Base-by-base conservation (phyloP, 1,140 invertebrate genomes). In the Drosophila mayri region DNA sequence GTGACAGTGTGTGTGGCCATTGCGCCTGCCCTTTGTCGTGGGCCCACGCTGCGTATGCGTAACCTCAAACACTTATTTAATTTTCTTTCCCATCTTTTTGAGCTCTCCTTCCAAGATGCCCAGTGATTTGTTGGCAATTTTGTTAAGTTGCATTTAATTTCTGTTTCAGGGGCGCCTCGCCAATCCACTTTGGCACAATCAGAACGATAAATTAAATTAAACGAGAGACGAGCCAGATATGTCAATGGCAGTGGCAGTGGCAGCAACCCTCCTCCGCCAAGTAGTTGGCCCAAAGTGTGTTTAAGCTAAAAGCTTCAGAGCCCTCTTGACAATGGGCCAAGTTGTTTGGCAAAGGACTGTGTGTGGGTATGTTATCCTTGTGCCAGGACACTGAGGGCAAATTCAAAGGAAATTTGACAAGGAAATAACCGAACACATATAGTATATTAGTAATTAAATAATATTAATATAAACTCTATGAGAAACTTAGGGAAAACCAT, bases 261-360 rank as follows among this genome's bases (percentile, higher is more conserved):
- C 41, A 38, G 35, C 46, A 63, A 22, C 55, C 25, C 38, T 38
- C 38, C 57, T 6, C 38, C 58, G 18, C 25, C 73, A 76, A 84
- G 85, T 90, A 90, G 85, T 90, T 90, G 84, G 85, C 81, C 84
- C 75, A 76, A 90, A 90, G 85, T 90, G 85, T 90, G 88, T 90
- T 90, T 90, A 90, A 90, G 85, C 85, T 90, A 90, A 90, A 90
- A 90, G 85, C 85, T 81, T 85, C 78, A 76, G 68, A 85, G 63
- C 64, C 70, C 70, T 75, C 81, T 85, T 85, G 84, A 88, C 84
- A 84, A 84, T 84, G 76, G 75, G 84, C 84, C 84, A 87, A 81
- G 77, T 76, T 88, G 60, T 65, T 70, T 70, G 62, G 62, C 65
- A 25, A 47, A 76, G 40, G 63, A 25, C 50, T 46, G 3, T 50